phyloP scores from a whole-genome alignment of 1,140 invertebrate genomes.

The Drosophila grimshawi region DNA sequence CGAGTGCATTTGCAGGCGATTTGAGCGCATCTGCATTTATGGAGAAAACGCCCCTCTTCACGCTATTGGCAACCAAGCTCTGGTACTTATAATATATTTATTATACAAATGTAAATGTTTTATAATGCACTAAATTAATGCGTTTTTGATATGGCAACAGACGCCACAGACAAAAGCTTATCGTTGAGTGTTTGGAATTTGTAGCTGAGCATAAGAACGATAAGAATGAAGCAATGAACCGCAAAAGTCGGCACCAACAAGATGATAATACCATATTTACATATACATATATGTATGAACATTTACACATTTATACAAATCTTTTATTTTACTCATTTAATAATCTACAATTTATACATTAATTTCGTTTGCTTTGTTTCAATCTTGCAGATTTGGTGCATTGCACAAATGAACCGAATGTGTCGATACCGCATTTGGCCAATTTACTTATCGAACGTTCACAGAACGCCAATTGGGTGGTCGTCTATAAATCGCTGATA shows the following conservation, averaged over 20 bases:
- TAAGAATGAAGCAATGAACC: constrained; percentile 17
- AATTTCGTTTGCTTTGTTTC: constrained; percentile 17
- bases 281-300: background rate
- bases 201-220: constrained; percentile 13
- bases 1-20: constrained; percentile 22
- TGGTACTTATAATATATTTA: constrained; percentile 6
- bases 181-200: constrained; percentile 7
- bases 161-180: constrained; percentile 15
- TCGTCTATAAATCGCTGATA: constrained; percentile 99
- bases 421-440: constrained; percentile 99
- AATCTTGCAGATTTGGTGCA: constrained; percentile 95
- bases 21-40: constrained; percentile 19
- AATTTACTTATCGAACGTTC: constrained; percentile 99
- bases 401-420: constrained; percentile 99
- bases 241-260: constrained; percentile 6
- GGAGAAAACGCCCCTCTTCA: constrained; percentile 36
- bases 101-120: background rate
- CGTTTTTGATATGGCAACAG: background rate
- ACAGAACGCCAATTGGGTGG: constrained; percentile 98
- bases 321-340: background rate
- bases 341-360: background rate
- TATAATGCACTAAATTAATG: background rate
- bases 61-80: background rate
- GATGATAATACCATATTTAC: constrained; percentile 14
- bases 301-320: background rate